phyloP scores from a whole-genome alignment of 2,888 invertebrate species.

The Tachina fera region DNA sequence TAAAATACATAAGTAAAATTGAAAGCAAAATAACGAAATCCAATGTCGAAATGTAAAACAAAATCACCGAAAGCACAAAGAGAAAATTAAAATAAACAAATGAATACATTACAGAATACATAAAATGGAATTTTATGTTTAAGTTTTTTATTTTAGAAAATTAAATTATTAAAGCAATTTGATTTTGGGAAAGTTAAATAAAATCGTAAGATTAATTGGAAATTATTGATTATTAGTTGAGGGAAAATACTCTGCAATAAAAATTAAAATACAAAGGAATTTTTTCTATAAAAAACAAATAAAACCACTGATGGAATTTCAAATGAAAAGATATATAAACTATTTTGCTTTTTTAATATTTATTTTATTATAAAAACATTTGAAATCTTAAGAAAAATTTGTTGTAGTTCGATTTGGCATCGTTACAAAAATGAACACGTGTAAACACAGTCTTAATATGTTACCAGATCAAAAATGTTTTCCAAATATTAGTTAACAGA shows the following conservation, averaged over 20 bases:
- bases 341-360: no score
- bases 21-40: slow-evolving; percentile 70
- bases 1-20: slow-evolving; percentile 34
- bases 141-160: background rate
- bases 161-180: background rate
- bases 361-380: no score
- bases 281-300: background rate
- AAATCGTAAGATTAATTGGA: slow-evolving; percentile 10
- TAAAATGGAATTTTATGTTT: slow-evolving; percentile 41
- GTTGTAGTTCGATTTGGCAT: no score
- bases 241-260: background rate
- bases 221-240: slow-evolving; percentile 5
- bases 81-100: background rate
- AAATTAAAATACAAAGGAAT: background rate
- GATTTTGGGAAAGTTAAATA: background rate
- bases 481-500: background rate
- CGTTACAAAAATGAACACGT: no score
- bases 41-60: slow-evolving; percentile 61
- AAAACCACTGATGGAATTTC: no score
- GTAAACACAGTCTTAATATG: no score
- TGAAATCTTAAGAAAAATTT: no score
- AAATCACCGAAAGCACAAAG: slow-evolving; percentile 37
- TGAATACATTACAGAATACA: slow-evolving; percentile 17
- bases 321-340: no score
- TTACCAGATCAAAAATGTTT: no score